Conservation (phyloP, 2,888 invertebrate genomes). For the Dichetophora obliterata region DNA sequence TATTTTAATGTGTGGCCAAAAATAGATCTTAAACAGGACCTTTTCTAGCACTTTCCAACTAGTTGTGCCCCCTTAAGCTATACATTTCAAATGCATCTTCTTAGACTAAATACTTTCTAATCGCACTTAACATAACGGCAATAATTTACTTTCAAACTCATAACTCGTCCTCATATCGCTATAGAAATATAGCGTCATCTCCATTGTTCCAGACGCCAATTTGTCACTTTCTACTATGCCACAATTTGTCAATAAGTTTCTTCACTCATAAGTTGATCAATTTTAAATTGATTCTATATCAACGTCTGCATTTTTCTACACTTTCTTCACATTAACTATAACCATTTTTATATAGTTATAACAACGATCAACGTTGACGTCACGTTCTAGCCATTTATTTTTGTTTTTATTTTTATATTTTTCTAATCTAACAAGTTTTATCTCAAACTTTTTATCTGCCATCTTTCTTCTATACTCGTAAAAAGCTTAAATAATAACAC, state of each 20-base stretch:
- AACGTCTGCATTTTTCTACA: not conserved
- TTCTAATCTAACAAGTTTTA: not conserved
- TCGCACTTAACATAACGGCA: too few relatives aligned
- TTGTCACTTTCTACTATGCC: conserved; percentile 18
- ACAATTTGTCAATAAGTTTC: conserved; percentile 3
- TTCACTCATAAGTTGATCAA: not conserved
- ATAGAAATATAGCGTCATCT: not conserved
- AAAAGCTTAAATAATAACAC: conserved; percentile 50
- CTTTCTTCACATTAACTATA: not conserved
- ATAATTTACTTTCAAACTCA: not conserved
- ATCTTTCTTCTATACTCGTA: not conserved
- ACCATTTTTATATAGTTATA: not conserved
- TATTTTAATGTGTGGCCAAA: too few relatives aligned
- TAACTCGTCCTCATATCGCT: not conserved
- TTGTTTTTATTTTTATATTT: not conserved
- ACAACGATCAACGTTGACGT: not conserved
- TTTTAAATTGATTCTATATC: not conserved
- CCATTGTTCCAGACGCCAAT: not conserved
- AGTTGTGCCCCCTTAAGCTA: too few relatives aligned
- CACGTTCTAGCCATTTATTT: not conserved
- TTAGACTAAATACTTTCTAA: too few relatives aligned
- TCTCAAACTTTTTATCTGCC: not conserved
- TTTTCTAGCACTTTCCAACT: too few relatives aligned
- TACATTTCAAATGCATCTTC: too few relatives aligned
- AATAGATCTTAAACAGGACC: too few relatives aligned